Conservation (phyloP, 2,888 invertebrate species). For the Tenodera sinensis region DNA sequence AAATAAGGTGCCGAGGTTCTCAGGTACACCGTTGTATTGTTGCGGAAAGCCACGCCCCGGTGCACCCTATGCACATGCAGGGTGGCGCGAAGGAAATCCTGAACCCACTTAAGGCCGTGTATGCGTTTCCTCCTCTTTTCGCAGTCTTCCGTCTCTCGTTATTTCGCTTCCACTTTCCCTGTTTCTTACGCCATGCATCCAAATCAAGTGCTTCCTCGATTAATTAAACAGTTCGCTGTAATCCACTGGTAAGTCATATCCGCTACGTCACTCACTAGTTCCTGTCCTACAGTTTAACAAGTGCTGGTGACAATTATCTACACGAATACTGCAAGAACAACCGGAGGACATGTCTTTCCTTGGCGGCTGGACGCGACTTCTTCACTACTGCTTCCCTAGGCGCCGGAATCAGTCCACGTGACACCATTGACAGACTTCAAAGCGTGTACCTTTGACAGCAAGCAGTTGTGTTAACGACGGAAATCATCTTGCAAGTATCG, state of each 20-base stretch:
- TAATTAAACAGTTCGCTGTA: background rate
- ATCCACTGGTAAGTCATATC: background rate
- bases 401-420: background rate
- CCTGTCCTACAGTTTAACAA: background rate
- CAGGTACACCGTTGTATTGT: background rate
- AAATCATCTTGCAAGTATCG: constrained; percentile 23
- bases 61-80: constrained; percentile 13
- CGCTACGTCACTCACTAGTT: background rate
- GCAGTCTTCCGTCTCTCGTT: background rate
- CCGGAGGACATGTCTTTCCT: background rate
- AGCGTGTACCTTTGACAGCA: background rate
- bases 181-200: background rate
- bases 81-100: background rate
- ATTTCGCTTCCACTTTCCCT: background rate
- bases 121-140: background rate
- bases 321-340: background rate
- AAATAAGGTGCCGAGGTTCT: background rate
- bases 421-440: background rate
- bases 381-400: background rate
- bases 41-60: background rate
- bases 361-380: background rate
- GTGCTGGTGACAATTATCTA: background rate
- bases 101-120: background rate
- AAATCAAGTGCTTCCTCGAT: background rate
- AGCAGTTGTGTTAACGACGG: constrained; percentile 21